A percentile compares a stretch with the other conserved stretches of the same genome.
Evolutionary conservation across 2,113 vertebrate genomes (phyloP).

Genomic region (Brienomyrus brachyistius): DNA sequence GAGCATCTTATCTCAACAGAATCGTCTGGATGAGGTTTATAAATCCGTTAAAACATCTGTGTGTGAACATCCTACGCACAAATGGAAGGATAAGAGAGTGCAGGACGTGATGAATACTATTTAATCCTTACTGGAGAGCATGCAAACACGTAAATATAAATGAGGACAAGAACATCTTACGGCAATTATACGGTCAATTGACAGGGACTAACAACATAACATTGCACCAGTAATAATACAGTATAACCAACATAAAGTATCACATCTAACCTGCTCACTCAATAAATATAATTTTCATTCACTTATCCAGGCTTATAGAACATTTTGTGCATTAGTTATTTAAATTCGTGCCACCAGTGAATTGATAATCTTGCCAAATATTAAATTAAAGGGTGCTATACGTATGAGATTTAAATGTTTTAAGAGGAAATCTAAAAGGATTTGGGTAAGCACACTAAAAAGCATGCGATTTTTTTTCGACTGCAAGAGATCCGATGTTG

Average conservation of each 20-base stretch:
- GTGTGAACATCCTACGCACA: not conserved
- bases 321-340: slow-evolving; percentile 46
- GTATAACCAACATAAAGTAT: not conserved
- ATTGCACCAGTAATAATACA: not conserved
- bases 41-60: not conserved
- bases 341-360: slow-evolving; percentile 65
- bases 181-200: not conserved
- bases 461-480: slow-evolving; percentile 64
- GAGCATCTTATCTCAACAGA: not conserved
- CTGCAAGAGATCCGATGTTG: slow-evolving; percentile 55
- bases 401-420: slow-evolving; percentile 64
- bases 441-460: slow-evolving; percentile 61
- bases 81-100: not conserved
- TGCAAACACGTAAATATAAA: not conserved
- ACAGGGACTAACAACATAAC: slow-evolving; percentile 19
- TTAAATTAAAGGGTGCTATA: slow-evolving; percentile 62
- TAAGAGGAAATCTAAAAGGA: slow-evolving; percentile 61
- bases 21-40: not conserved
- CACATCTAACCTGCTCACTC: slow-evolving; percentile 28
- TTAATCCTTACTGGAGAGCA: slow-evolving; percentile 1
- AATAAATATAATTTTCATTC: slow-evolving; percentile 51
- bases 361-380: slow-evolving; percentile 66
- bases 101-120: not conserved
- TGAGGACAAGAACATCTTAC: not conserved
- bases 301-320: slow-evolving; percentile 52